These are phyloP conservation scores for Herpailurus yagouaroundi DNA, from an alignment of 2,113 vertebrate genomes.

Conservation along the genomic window DNA sequence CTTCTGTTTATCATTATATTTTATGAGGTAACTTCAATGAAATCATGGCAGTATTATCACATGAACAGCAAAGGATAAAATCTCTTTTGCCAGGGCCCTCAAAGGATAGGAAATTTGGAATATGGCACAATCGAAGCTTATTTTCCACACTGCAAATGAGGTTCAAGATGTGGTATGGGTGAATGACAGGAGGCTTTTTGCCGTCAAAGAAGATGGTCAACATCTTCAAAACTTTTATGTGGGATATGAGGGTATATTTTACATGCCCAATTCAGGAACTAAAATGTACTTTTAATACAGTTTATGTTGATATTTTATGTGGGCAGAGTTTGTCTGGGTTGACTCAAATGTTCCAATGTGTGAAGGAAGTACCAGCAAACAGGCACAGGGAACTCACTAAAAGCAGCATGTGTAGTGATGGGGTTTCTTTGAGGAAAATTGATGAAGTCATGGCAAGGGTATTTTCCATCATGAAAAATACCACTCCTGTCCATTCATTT, in stretches of 20 bases:
- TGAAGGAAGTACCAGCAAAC: constrained; percentile 65
- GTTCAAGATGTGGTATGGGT: constrained; percentile 53
- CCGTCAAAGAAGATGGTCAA: constrained; percentile 53
- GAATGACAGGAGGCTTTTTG: constrained; percentile 53
- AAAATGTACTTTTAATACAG: constrained; percentile 68
- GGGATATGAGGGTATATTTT: constrained; percentile 48
- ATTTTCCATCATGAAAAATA: constrained; percentile 62
- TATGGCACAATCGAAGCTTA: constrained; percentile 66
- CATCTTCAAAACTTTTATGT: constrained; percentile 72
- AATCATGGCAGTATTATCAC: constrained; percentile 82
- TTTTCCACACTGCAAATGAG: constrained; percentile 71
- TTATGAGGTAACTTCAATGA: constrained; percentile 83
- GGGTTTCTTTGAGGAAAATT: constrained; percentile 41
- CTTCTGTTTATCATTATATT: constrained; percentile 85
- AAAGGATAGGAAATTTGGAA: constrained; percentile 68
- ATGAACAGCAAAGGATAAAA: constrained; percentile 76
- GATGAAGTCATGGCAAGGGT: constrained; percentile 50
- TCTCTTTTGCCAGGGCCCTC: constrained; percentile 71
- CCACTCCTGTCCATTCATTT: constrained; percentile 59
- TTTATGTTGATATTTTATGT: constrained; percentile 64
- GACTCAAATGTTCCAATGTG: constrained; percentile 67
- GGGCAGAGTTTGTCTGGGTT: constrained; percentile 64
- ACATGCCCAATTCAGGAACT: constrained; percentile 59
- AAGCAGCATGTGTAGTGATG: constrained; percentile 28
- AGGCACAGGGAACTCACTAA: constrained; percentile 47